phyloP scores from a whole-genome alignment of 2,888 invertebrate species.

The Antheraea yamamai region DNA sequence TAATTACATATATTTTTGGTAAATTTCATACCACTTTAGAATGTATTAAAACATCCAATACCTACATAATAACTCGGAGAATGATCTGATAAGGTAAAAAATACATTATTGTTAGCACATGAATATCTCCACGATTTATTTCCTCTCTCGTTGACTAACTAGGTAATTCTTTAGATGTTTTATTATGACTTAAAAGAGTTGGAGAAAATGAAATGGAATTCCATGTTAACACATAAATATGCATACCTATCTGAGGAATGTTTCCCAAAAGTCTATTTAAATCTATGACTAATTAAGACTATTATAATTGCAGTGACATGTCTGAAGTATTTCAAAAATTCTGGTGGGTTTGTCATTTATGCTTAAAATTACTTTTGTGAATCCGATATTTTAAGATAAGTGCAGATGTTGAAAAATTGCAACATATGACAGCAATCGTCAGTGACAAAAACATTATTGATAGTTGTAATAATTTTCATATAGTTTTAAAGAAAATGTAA shows the following conservation, averaged over 20 bases:
- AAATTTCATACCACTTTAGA: too few species aligned
- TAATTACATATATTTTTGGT: too few species aligned
- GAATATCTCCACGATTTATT: too few species aligned
- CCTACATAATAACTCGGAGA: too few species aligned
- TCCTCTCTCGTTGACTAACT: too few species aligned
- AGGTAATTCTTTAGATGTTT: not conserved
- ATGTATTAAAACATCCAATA: too few species aligned
- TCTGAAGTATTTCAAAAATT: constrained; percentile 27
- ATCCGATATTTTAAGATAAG: constrained; percentile 39
- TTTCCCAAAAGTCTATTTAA: too few species aligned
- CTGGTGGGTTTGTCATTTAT: constrained; percentile 48
- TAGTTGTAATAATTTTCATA: not conserved
- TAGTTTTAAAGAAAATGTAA: not conserved
- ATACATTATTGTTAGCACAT: too few species aligned
- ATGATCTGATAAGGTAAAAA: too few species aligned
- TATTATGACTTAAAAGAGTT: not conserved
- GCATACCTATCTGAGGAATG: too few species aligned
- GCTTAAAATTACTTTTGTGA: constrained; percentile 56
- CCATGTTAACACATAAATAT: too few species aligned
- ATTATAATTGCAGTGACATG: constrained; percentile 3
- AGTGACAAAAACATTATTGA: constrained; percentile 20
- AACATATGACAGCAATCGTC: constrained; percentile 40
- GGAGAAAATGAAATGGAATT: not conserved
- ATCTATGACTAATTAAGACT: too few species aligned
- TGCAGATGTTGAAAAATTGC: constrained; percentile 57